phyloP scores from a whole-genome alignment of 2,797 vertebrate genomes.

The Microctenopoma steveboyesi region DNA sequence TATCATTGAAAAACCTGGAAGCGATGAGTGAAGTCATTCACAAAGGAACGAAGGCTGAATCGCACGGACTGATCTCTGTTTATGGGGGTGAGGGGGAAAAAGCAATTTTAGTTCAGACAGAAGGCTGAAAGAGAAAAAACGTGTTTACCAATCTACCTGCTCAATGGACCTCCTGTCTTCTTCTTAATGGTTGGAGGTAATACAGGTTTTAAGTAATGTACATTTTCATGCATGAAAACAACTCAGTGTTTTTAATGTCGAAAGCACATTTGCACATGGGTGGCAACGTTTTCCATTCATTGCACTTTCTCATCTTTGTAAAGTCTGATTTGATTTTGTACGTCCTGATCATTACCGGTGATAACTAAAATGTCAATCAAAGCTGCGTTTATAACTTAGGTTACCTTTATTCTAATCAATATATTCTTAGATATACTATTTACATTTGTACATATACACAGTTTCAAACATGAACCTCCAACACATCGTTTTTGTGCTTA shows the following conservation, averaged over 20 bases:
- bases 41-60: background rate
- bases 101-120: background rate
- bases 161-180: background rate
- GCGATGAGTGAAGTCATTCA: background rate
- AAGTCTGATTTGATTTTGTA: background rate
- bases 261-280: background rate
- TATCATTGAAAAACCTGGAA: background rate
- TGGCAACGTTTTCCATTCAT: background rate
- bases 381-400: no score
- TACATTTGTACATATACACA: background rate
- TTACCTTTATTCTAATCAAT: no score
- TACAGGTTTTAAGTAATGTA: background rate
- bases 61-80: no score
- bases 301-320: background rate
- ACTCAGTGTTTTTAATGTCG: background rate
- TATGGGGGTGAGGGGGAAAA: background rate
- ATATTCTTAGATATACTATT: no score
- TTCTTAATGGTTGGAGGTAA: background rate
- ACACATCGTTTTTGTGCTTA: slow-evolving; percentile 73
- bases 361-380: no score
- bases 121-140: no score
- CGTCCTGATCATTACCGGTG: no score
- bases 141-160: no score
- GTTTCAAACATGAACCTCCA: background rate
- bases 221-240: no score